These are phyloP conservation scores for Cantharis rufa DNA, from an alignment of 2,888 invertebrate species.

Conservation along the genomic window DNA sequence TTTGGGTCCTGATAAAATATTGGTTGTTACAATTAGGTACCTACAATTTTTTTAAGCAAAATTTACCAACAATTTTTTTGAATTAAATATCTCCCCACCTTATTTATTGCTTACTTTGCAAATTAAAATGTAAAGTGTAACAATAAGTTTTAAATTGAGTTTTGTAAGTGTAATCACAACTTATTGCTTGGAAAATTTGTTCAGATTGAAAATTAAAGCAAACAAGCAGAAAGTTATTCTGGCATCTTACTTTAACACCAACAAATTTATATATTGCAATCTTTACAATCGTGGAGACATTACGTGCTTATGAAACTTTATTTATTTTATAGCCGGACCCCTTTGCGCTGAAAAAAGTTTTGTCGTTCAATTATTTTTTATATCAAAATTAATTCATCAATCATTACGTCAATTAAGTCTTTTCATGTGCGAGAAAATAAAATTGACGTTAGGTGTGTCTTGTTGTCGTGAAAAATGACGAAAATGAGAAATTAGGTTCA, in stretches of 20 bases:
- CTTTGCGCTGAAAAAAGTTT: background rate
- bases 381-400: background rate
- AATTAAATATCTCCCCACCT: background rate
- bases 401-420: background rate
- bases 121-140: background rate
- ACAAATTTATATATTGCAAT: background rate
- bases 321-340: background rate
- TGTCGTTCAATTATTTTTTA: background rate
- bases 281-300: background rate
- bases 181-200: conserved; percentile 3
- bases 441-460: background rate
- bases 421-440: background rate
- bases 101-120: background rate
- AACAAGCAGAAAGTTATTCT: conserved; percentile 4
- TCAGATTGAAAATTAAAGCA: conserved; percentile 7
- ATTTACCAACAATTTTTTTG: background rate
- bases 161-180: background rate
- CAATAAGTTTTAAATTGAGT: conserved; percentile 1
- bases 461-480: background rate
- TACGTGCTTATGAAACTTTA: background rate
- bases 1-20: conserved; percentile 22
- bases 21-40: conserved; percentile 26
- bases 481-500: background rate
- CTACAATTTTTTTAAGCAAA: conserved; percentile 13
- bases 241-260: background rate